Evolutionary conservation across 2,113 vertebrate genomes (phyloP), one percentile per base, ranked within the genome.

Genomic region (Xiphophorus hellerii): DNA sequence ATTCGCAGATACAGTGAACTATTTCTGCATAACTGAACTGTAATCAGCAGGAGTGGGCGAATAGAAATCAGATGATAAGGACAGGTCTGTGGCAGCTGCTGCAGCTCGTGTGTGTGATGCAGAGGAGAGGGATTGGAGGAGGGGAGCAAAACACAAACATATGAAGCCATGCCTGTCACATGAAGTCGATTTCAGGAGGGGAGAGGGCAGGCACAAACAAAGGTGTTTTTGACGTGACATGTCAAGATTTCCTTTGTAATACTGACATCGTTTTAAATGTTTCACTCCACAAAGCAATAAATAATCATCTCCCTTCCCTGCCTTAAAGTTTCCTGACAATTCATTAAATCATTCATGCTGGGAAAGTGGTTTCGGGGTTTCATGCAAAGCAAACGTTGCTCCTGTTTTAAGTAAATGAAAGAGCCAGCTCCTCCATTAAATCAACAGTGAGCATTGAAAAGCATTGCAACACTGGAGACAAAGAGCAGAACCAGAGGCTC

Each of bases 21-120:
- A 78, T 85, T 84, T 65, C 37, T 77, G 78, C 76, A 81, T 62
- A 77, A 15, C 71, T 77, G 66, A 89, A 88, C 87, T 85, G 86
- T 92, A 82, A 92, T 86, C 78, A 71, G 76, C 81, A 81, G 78
- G 66, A 88, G 81, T 85, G 75, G 66, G 72, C 58, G 76, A 82
- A 80, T 75, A 81, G 73, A 84, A 78, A 37, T 77, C 71, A 87
- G 86, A 88, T 75, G 86, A 88, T 85, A 71, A 48, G 15, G 15
- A 48, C 88, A 88, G 58, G 79, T 42, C 90, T 90, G 93, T 95
- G 89, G 92, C 85, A 94, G 93, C 92, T 73, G 79, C 76, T 86
- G 70, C 72, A 77, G 82, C 74, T 83, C 54, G 1, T 63, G 82
- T 81, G 74, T 81, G 71, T 61, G 71, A 70, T 83, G 69, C 76